These are phyloP conservation scores for Nomada ruficornis DNA, from an alignment of 2,888 invertebrate genomes.

Conservation along the genomic window DNA sequence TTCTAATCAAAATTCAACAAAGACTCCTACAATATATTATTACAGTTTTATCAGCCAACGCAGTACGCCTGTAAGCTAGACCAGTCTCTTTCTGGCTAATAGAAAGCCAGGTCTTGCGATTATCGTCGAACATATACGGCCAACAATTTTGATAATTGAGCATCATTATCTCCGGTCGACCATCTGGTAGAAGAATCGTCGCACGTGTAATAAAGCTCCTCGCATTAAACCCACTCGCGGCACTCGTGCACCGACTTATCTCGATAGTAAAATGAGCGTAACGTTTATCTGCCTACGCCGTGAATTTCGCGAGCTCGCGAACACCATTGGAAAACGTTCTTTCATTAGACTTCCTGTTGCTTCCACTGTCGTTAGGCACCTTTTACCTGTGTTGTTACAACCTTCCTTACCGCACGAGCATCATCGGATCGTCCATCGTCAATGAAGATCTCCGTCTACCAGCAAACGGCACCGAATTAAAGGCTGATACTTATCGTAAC, in stretches of 20 bases:
- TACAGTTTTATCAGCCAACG: neutral
- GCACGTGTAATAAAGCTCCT: conserved; percentile 53
- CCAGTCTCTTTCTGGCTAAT: neutral
- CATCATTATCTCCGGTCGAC: conserved; percentile 10
- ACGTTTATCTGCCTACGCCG: conserved; percentile 66
- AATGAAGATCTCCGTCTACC: conserved; percentile 63
- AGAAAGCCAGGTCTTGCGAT: conserved; percentile 27
- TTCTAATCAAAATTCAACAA: neutral
- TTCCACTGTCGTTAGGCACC: conserved; percentile 31
- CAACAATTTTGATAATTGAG: conserved; percentile 55
- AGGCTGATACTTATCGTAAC: conserved; percentile 11
- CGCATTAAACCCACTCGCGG: conserved; percentile 49
- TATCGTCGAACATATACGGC: conserved; percentile 7
- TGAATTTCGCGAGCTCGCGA: conserved; percentile 52
- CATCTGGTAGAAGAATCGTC: conserved; percentile 26
- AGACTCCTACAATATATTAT: no score
- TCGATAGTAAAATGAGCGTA: conserved; percentile 55
- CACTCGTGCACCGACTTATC: conserved; percentile 50
- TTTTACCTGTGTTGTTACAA: conserved; percentile 29
- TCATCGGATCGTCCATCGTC: conserved; percentile 54
- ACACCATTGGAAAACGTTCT: conserved; percentile 10
- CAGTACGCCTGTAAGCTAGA: neutral
- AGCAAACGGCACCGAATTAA: conserved; percentile 35
- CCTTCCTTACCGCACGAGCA: conserved; percentile 51
- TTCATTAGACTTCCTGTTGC: conserved; percentile 65